Conservation (phyloP, 2,888 invertebrate genomes). For the Danaus chrysippus region DNA sequence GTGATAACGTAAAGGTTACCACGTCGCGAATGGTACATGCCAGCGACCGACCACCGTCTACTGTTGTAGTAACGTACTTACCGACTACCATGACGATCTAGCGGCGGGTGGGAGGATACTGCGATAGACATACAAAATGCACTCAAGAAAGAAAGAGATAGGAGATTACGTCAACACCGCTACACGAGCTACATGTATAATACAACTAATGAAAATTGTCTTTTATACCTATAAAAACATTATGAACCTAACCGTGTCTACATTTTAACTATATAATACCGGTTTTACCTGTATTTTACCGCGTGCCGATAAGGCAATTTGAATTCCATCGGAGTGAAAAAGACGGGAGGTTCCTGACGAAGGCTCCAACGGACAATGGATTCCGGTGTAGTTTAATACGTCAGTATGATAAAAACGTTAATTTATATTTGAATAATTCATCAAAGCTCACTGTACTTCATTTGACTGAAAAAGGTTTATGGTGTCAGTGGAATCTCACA, state of each 20-base stretch:
- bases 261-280: conserved; percentile 60
- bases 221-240: conserved; percentile 48
- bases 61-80: conserved; percentile 58
- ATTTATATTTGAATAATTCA: conserved; percentile 56
- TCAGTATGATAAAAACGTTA: conserved; percentile 57
- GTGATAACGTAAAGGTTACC: conserved; percentile 42
- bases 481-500: no score
- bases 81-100: conserved; percentile 34
- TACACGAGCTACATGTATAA: conserved; percentile 54
- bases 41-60: conserved; percentile 67
- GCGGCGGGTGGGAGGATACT: conserved; percentile 52
- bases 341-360: conserved; percentile 59
- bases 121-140: conserved; percentile 53
- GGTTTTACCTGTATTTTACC: conserved; percentile 70
- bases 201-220: conserved; percentile 61
- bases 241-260: conserved; percentile 39
- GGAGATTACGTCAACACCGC: conserved; percentile 50
- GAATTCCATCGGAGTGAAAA: conserved; percentile 74
- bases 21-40: conserved; percentile 49
- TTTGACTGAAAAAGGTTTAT: conserved; percentile 14
- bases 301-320: conserved; percentile 73
- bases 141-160: conserved; percentile 48
- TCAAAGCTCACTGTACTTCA: conserved; percentile 33
- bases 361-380: conserved; percentile 46
- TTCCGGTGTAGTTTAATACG: conserved; percentile 39